Evolutionary conservation across 2,113 vertebrate genomes (phyloP).

Genomic region (Ceratotherium simum): DNA sequence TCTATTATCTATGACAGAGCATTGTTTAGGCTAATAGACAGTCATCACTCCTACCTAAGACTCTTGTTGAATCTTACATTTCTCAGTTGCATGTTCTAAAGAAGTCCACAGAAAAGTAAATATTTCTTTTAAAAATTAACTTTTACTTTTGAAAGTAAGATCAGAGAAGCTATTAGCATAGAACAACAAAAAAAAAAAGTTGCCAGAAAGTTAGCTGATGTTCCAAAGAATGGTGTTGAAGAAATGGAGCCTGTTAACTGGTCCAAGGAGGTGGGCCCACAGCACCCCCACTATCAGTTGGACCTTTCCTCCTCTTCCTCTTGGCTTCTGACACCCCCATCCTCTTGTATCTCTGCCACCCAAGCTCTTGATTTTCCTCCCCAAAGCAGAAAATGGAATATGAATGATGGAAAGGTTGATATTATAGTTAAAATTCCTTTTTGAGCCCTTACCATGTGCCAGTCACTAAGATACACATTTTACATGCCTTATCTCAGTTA

Average conservation of each 20-base stretch:
- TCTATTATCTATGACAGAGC: not conserved
- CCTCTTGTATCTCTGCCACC: not conserved
- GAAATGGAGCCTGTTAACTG: not conserved
- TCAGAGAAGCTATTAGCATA: not conserved
- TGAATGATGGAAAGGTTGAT: not conserved
- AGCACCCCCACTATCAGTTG: no score
- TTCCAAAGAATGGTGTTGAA: not conserved
- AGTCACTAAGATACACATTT: not conserved
- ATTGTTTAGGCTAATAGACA: not conserved
- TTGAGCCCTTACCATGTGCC: not conserved
- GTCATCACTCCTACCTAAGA: not conserved
- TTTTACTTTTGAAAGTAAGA: slow-evolving; percentile 44
- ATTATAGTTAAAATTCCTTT: not conserved
- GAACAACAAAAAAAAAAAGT: not conserved
- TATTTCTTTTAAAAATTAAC: not conserved
- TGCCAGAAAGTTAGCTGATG: not conserved
- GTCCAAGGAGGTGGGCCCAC: not conserved
- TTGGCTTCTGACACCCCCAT: not conserved
- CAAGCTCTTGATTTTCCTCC: not conserved
- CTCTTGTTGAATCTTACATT: not conserved
- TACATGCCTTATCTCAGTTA: not conserved
- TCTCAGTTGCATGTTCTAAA: not conserved
- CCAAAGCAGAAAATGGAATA: not conserved
- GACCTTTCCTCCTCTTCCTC: not conserved
- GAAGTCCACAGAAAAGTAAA: not conserved